Evolutionary conservation across 2,888 invertebrate species (phyloP).

Genomic region (Phengaris alcon): DNA sequence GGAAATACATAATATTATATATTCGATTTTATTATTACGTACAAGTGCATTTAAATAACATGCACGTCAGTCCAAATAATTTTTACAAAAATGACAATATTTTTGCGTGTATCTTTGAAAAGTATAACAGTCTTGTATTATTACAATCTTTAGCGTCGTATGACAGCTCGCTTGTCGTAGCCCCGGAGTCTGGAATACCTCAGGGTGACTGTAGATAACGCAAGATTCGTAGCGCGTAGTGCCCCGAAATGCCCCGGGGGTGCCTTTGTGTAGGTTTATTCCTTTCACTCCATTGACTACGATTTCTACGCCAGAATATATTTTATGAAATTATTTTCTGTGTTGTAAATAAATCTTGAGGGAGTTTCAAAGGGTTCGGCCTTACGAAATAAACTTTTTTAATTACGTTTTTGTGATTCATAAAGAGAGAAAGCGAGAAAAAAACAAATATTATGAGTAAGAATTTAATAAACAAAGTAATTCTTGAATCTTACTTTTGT

Average conservation of each 20-base stretch:
- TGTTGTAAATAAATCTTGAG: conserved; percentile 4
- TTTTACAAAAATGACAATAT: no score
- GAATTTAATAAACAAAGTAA: conserved; percentile 10
- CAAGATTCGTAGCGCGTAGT: no score
- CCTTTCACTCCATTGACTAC: conserved; percentile 5
- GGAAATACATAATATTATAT: no score
- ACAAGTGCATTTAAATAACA: no score
- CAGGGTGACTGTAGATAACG: not conserved
- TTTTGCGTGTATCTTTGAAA: no score
- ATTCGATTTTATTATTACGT: no score
- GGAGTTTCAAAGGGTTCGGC: conserved; percentile 13
- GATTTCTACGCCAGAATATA: not conserved
- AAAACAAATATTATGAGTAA: conserved; percentile 4
- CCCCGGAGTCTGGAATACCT: not conserved
- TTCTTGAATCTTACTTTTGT: not conserved
- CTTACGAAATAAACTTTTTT: conserved; percentile 4
- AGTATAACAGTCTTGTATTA: no score
- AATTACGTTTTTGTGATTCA: conserved; percentile 15
- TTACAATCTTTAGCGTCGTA: no score
- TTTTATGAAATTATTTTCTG: conserved; percentile 5
- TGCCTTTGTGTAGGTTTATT: conserved; percentile 1
- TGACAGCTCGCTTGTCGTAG: no score
- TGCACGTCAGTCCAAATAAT: no score
- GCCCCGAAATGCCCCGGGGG: not conserved
- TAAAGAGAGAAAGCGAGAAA: not conserved